phyloP scores from a whole-genome alignment of 1,140 invertebrate species.

The Cardiocondyla obscurior region DNA sequence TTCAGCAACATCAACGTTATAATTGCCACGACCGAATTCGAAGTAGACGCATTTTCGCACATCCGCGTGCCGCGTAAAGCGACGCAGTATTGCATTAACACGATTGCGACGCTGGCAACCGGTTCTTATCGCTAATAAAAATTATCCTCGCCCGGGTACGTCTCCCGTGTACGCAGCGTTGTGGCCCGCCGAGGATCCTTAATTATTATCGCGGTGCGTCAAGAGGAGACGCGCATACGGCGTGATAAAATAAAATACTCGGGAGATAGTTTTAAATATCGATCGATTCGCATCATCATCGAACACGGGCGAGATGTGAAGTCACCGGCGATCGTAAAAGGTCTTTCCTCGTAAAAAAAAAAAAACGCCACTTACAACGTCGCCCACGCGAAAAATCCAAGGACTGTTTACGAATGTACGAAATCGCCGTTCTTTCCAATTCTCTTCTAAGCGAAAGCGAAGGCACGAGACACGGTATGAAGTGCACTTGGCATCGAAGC shows the following conservation, averaged over 20 bases:
- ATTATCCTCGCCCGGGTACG: slow-evolving; percentile 62
- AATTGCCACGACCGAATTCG: background rate
- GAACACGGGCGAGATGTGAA: background rate
- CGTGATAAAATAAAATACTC: slow-evolving; percentile 43
- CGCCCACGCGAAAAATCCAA: slow-evolving; percentile 17
- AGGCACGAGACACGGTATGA: slow-evolving; percentile 66
- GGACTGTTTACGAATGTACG: slow-evolving; percentile 19
- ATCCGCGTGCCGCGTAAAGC: background rate
- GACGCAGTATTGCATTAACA: slow-evolving; percentile 6
- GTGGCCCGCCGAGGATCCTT: slow-evolving; percentile 45
- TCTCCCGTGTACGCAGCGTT: slow-evolving; percentile 9
- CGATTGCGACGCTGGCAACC: slow-evolving; percentile 47
- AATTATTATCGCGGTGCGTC: slow-evolving; percentile 63
- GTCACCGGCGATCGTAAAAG: background rate
- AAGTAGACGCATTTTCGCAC: background rate
- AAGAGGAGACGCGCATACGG: slow-evolving; percentile 39
- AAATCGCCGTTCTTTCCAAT: slow-evolving; percentile 53
- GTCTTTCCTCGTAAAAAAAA: no score
- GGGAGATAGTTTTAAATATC: slow-evolving; percentile 6
- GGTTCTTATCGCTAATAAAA: slow-evolving; percentile 57
- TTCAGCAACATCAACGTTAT: background rate
- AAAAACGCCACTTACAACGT: background rate
- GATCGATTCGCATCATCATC: background rate
- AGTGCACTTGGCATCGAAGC: slow-evolving; percentile 60
- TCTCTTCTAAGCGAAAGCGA: slow-evolving; percentile 23